Evolutionary conservation across 2,888 invertebrate species (phyloP).

Genomic region (Nymphalis urticae): DNA sequence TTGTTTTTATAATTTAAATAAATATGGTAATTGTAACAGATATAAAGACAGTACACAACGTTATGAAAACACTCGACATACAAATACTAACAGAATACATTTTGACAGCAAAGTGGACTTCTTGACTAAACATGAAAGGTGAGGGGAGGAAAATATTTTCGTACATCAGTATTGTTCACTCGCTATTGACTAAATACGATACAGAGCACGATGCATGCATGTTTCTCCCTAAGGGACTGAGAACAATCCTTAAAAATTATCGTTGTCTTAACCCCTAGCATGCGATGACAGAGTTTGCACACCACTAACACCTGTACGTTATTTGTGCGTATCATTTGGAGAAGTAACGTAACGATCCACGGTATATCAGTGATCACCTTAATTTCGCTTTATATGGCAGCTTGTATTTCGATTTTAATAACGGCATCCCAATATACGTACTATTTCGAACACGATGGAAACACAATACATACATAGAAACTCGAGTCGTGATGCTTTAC

Average conservation of each 20-base stretch:
- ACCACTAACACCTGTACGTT: constrained; percentile 22
- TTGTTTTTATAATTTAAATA: not conserved
- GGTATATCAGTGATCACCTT: constrained; percentile 24
- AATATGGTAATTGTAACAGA: not conserved
- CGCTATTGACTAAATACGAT: constrained; percentile 36
- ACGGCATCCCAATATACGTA: constrained; percentile 2
- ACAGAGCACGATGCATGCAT: constrained; percentile 60
- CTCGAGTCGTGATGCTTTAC: not conserved
- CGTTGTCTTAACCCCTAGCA: constrained; percentile 32
- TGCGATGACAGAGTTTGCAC: constrained; percentile 31
- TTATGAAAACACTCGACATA: constrained; percentile 39
- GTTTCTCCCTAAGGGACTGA: constrained; percentile 26
- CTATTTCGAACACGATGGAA: constrained; percentile 12
- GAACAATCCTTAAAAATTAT: constrained; percentile 25
- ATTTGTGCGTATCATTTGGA: constrained; percentile 10
- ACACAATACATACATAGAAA: constrained; percentile 16
- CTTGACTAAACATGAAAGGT: constrained; percentile 63
- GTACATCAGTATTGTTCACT: constrained; percentile 27
- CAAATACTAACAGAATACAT: constrained; percentile 60
- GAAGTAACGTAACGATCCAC: constrained; percentile 11
- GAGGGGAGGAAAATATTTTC: constrained; percentile 47
- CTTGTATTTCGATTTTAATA: constrained; percentile 12
- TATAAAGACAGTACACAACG: not conserved
- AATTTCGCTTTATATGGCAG: constrained; percentile 19
- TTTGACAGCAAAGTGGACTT: constrained; percentile 68